Evolutionary conservation across 1,140 invertebrate genomes (phyloP).

Genomic region (Calycopis cecrops): DNA sequence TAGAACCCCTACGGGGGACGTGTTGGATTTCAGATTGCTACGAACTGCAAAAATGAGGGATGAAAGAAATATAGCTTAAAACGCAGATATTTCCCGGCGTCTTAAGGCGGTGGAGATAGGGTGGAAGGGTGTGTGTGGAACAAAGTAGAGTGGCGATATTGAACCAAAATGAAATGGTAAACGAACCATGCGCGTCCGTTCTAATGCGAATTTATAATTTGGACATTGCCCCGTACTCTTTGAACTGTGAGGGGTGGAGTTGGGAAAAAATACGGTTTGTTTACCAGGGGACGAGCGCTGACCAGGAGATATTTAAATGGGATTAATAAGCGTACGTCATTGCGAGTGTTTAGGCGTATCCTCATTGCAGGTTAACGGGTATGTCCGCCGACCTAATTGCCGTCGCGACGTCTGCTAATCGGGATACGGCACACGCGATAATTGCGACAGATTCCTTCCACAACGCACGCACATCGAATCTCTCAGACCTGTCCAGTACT

Average conservation of each 20-base stretch:
- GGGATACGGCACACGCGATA: constrained; percentile 70
- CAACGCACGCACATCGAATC: constrained; percentile 21
- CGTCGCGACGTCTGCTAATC: constrained; percentile 65
- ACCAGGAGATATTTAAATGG: constrained; percentile 38
- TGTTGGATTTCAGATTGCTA: constrained; percentile 75
- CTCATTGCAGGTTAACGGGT: constrained; percentile 71
- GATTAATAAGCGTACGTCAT: constrained; percentile 39
- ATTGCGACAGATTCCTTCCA: constrained; percentile 62
- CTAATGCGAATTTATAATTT: constrained; percentile 76
- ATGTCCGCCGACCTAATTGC: constrained; percentile 72
- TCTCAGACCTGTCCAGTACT: constrained; percentile 3
- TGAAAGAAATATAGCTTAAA: constrained; percentile 78
- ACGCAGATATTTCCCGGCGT: constrained; percentile 75
- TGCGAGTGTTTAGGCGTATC: constrained; percentile 67
- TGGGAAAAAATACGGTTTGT: constrained; percentile 64
- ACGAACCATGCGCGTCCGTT: constrained; percentile 73
- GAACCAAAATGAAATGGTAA: constrained; percentile 74
- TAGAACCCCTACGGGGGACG: constrained; percentile 60
- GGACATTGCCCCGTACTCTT: constrained; percentile 71
- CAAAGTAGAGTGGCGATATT: constrained; percentile 74
- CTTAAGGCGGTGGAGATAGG: constrained; percentile 60
- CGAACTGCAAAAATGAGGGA: constrained; percentile 77
- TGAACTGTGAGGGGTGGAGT: constrained; percentile 53
- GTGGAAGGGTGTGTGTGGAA: constrained; percentile 65
- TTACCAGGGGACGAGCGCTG: constrained; percentile 53